Base-by-base conservation (phyloP, 2,888 invertebrate genomes). In the Torymus tubicola region DNA sequence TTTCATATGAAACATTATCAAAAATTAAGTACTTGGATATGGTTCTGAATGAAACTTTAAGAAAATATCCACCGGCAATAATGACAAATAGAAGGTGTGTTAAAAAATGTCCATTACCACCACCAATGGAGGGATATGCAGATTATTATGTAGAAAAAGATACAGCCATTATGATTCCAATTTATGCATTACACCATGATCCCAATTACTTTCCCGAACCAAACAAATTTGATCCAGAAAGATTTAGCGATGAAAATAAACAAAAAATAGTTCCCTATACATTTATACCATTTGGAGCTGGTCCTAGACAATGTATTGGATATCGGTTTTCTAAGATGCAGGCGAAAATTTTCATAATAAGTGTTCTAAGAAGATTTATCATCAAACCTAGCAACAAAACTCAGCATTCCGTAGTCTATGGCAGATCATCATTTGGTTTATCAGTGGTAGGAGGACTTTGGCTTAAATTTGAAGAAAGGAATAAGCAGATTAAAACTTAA, bases 21-120 rank as follows among this genome's bases (percentile, higher is more conserved):
- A 91, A 91, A 65, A 91, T 93, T 87, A 91, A 92, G 72, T 93
- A 93, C 85, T 82, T 93, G 86, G 93, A 93, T 78, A 93, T 92
- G 91, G 92, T 93, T 1, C 85, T 92, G 1, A 82, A 83, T 82
- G 89, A 89, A 81, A 74, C 86, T 5, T 81, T 88, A 18, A 82
- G 89, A 14, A 80, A 85, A 31, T 87, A 87, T 81, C 87, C 90
- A 2, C 83, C 87, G 0, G 81, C 83, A 0, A 42, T 84, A 0
- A 83, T 88, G 8, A 77, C 86, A 4, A 89, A 89, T 76, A 85
- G 90, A 18, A 55, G 85, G 8, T 88, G 88, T 52, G 83, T 81
- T 2, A 85, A 86, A 61, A 84, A 84, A 31, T 31, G 31, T 31
- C 31, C 4, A 2, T 31, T 31, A 31, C 31, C 3, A 31, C 31